Percentiles rank a stretch among this genome's conserved stretches.
phyloP scores from a whole-genome alignment of 2,113 vertebrate species.

The Tachycineta bicolor region DNA sequence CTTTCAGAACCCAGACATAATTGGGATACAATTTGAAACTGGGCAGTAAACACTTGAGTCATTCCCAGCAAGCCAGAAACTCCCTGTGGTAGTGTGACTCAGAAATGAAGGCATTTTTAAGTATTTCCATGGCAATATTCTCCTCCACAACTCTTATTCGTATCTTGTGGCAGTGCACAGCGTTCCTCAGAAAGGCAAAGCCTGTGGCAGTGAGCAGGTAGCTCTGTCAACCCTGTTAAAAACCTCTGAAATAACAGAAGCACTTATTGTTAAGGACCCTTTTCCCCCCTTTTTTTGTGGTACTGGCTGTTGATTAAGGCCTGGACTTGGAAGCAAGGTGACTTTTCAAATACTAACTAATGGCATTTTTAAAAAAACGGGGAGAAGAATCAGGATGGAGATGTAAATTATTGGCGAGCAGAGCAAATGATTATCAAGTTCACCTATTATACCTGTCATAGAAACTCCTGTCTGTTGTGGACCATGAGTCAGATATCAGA shows the following conservation, averaged over 20 bases:
- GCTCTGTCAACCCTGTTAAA: not conserved
- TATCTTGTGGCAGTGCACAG: not conserved
- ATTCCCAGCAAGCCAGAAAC: conserved; percentile 31
- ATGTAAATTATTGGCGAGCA: not conserved
- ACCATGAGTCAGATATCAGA: not conserved
- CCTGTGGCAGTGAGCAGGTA: not conserved
- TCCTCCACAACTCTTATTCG: not conserved
- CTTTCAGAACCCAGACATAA: conserved; percentile 20
- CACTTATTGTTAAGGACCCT: not conserved
- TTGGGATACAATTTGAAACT: not conserved
- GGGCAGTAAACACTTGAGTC: conserved; percentile 35
- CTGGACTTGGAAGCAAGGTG: not conserved
- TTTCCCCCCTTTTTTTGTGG: not conserved
- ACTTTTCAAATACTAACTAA: not conserved
- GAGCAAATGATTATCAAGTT: not conserved
- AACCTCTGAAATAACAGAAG: not conserved
- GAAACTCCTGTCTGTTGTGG: not conserved
- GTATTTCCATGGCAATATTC: conserved; percentile 46
- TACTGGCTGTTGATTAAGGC: not conserved
- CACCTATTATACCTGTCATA: not conserved
- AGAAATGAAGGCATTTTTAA: conserved; percentile 27
- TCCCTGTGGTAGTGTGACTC: conserved; percentile 45
- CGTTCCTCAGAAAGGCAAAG: not conserved
- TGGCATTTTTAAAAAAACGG: not conserved
- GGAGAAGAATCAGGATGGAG: not conserved